phyloP scores from a whole-genome alignment of 2,797 vertebrate genomes.

The Tragelaphus oryx region DNA sequence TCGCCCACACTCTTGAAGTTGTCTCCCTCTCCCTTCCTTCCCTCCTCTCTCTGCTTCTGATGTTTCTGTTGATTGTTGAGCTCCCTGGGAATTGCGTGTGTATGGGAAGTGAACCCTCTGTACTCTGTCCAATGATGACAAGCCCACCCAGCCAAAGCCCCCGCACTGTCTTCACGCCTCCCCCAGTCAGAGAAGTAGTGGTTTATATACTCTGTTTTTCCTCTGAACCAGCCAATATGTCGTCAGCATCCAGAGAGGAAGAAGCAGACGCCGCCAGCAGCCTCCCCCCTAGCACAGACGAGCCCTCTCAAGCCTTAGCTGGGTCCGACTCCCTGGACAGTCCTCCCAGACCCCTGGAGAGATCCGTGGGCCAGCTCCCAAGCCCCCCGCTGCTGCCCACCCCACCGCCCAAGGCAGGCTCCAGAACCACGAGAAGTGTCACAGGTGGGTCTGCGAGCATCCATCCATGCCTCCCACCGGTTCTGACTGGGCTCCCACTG shows the following conservation, averaged over 20 bases:
- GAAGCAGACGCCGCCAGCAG: constrained; percentile 67
- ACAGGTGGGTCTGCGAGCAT: constrained; percentile 75
- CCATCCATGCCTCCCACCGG: rapidly evolving
- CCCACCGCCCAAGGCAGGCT: constrained; percentile 79
- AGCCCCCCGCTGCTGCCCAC: constrained; percentile 81
- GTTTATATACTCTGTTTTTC: constrained; percentile 62
- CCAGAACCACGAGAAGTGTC: constrained; percentile 77
- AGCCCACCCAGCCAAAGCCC: rapidly evolving
- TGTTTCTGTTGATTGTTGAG: rapidly evolving
- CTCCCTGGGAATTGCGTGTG: rapidly evolving
- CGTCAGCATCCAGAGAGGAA: constrained; percentile 73
- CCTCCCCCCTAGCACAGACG: constrained; percentile 69
- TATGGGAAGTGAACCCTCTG: rapidly evolving
- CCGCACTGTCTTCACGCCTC: rapidly evolving
- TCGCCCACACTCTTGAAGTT: rapidly evolving
- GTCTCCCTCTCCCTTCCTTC: rapidly evolving
- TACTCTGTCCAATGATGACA: rapidly evolving
- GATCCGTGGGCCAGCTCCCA: constrained; percentile 78
- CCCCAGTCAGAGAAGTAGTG: rapidly evolving
- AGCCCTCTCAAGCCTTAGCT: constrained; percentile 83
- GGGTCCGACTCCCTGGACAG: constrained; percentile 78
- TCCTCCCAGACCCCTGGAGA: constrained; percentile 77
- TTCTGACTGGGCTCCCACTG: rapidly evolving
- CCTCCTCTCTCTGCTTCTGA: no score
- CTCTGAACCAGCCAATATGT: constrained; percentile 77